Evolutionary conservation across 2,888 invertebrate genomes (phyloP).

Genomic region (Nasonovia ribisnigri): DNA sequence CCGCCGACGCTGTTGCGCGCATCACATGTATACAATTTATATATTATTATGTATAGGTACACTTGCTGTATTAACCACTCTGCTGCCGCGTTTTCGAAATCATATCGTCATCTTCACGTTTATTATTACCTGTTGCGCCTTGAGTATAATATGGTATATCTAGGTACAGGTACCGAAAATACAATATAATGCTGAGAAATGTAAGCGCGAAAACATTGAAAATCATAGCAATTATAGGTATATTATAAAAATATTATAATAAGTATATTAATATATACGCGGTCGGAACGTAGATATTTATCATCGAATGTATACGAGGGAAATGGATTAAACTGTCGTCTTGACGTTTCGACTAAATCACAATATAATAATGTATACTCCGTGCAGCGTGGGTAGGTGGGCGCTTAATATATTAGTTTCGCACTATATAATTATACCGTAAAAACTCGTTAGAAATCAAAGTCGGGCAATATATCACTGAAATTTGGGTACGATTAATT

Average conservation of each 20-base stretch:
- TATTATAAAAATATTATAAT: too few relatives aligned
- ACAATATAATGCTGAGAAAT: not conserved
- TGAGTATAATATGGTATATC: not conserved
- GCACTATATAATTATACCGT: not conserved
- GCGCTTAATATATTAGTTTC: not conserved
- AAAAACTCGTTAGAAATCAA: slow-evolving; percentile 47
- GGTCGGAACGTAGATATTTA: not conserved
- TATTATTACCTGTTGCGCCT: not conserved
- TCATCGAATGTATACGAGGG: not conserved
- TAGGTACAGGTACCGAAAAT: not conserved
- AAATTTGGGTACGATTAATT: not conserved
- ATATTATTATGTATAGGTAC: not conserved
- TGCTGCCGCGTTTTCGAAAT: not conserved
- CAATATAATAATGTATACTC: not conserved
- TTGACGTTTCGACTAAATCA: not conserved
- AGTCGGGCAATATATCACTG: not conserved
- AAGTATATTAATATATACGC: not conserved
- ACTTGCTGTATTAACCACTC: not conserved
- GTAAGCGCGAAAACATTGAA: not conserved
- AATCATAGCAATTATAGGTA: not conserved
- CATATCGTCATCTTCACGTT: not conserved
- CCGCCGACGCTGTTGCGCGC: not conserved
- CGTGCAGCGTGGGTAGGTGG: not conserved
- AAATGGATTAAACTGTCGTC: not conserved
- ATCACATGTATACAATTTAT: not conserved